These are phyloP conservation scores for Amblyteles armatorius DNA, from an alignment of 2,888 invertebrate genomes.

Conservation along the genomic window DNA sequence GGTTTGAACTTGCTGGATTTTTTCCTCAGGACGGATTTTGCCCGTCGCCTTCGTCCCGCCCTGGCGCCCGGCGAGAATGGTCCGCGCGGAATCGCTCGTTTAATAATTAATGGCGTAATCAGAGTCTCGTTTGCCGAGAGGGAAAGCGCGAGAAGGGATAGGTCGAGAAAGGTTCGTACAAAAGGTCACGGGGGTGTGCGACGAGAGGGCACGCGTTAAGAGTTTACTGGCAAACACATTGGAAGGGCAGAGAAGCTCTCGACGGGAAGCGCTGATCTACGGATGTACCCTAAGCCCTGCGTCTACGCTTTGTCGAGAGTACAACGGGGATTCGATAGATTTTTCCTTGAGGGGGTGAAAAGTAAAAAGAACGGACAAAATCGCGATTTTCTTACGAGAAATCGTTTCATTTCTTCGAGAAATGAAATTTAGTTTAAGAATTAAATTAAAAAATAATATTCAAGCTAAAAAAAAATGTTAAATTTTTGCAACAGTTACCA, in stretches of 20 bases:
- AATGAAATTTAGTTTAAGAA: neutral
- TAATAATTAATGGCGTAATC: conserved; percentile 84
- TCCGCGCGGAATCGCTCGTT: conserved; percentile 76
- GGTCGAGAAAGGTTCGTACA: conserved; percentile 65
- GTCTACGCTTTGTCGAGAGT: neutral
- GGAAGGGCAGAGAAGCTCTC: conserved; percentile 57
- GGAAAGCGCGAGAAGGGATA: conserved; percentile 67
- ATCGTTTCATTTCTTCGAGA: neutral
- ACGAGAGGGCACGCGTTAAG: conserved; percentile 53
- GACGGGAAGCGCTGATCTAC: conserved; percentile 38
- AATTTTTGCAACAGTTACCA: no score
- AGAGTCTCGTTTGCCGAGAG: conserved; percentile 77
- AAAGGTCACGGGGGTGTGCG: conserved; percentile 67
- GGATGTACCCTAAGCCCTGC: conserved; percentile 24
- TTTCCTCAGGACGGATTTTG: neutral
- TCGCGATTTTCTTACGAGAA: neutral
- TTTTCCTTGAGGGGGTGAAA: conserved; percentile 28
- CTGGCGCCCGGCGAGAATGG: neutral
- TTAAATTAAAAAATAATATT: neutral
- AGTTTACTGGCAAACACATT: conserved; percentile 61
- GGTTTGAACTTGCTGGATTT: conserved; percentile 31
- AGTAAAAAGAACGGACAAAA: neutral
- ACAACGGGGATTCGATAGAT: conserved; percentile 38
- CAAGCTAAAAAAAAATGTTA: neutral
- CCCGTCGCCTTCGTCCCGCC: neutral